Percentiles rank a stretch among this genome's conserved stretches.
phyloP scores from a whole-genome alignment of 2,888 invertebrate species.

The Heliconius ethilla region DNA sequence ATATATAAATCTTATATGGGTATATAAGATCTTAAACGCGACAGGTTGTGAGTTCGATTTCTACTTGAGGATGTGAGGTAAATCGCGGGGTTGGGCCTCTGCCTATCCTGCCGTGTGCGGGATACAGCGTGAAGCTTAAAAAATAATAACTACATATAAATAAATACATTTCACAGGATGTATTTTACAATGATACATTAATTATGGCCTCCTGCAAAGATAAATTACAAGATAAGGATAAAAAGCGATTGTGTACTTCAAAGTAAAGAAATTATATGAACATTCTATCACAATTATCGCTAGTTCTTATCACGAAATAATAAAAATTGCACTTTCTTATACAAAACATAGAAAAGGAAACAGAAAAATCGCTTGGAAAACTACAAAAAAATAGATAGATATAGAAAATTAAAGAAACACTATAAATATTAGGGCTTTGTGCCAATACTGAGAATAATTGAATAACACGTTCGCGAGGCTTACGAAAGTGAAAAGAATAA shows the following conservation, averaged over 20 bases:
- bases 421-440: constrained; percentile 59
- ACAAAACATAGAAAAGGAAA: background rate
- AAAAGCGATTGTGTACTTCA: background rate
- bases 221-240: background rate
- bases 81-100: too few species aligned
- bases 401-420: constrained; percentile 60
- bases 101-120: too few species aligned
- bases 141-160: background rate
- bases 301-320: too few species aligned
- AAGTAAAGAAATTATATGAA: background rate
- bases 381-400: constrained; percentile 37
- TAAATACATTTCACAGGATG: background rate
- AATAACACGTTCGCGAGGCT: constrained; percentile 61
- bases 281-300: background rate
- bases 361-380: background rate
- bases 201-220: constrained; percentile 3
- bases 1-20: too few species aligned
- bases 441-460: constrained; percentile 61
- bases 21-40: too few species aligned
- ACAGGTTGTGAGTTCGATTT: too few species aligned
- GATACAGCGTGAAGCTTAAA: too few species aligned
- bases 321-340: background rate
- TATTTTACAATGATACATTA: background rate
- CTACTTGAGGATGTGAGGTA: too few species aligned
- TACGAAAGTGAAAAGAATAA: constrained; percentile 69